Percentiles rank a stretch among this genome's conserved stretches.
phyloP scores from a whole-genome alignment of 2,113 vertebrate species.

The Hyperoodon ampullatus region DNA sequence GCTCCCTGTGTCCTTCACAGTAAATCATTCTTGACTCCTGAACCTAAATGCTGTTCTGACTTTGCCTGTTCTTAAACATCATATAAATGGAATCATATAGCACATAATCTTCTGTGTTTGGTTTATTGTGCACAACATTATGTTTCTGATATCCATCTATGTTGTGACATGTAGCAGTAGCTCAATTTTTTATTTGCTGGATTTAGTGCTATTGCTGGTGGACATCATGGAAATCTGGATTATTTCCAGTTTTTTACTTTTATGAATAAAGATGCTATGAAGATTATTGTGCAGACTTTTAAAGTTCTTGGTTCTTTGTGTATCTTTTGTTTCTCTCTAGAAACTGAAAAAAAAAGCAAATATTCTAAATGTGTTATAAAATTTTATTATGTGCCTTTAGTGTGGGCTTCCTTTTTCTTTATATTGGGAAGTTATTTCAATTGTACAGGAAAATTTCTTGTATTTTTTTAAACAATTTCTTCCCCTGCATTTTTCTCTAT shows the following conservation, averaged over 20 bases:
- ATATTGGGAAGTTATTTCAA: neutral
- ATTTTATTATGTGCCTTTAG: neutral
- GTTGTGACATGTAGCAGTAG: neutral
- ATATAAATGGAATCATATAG: neutral
- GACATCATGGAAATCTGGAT: neutral
- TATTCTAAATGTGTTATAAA: neutral
- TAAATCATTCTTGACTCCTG: neutral
- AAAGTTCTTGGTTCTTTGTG: neutral
- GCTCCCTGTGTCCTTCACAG: neutral
- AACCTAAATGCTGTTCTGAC: neutral
- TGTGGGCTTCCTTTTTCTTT: neutral
- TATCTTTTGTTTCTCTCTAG: neutral
- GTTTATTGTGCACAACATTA: neutral
- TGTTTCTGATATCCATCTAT: neutral
- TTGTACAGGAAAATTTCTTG: neutral
- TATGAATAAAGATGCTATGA: neutral
- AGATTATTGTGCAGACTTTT: neutral
- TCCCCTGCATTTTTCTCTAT: neutral
- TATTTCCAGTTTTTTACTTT: neutral
- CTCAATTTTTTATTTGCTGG: neutral
- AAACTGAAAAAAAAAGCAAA: neutral
- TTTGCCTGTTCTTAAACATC: neutral
- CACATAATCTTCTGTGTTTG: neutral
- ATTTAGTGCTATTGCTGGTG: neutral
- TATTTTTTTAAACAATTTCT: neutral